phyloP scores from a whole-genome alignment of 2,113 vertebrate species.

The Asarcornis scutulata region DNA sequence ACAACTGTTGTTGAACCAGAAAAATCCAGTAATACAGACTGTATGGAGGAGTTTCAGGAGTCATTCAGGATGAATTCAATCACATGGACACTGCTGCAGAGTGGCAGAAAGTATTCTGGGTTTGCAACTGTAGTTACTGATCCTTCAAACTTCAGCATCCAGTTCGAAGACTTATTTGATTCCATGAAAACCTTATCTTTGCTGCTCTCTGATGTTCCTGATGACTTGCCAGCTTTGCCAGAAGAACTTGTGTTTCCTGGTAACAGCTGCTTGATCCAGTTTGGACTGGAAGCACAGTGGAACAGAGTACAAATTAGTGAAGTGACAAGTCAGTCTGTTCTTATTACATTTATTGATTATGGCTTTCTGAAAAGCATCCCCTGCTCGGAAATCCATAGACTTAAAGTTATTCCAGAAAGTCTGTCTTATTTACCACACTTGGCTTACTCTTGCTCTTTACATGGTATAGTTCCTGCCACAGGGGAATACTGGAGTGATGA shows the following conservation, averaged over 20 bases:
- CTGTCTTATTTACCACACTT: conserved; percentile 76
- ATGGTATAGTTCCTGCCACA: conserved; percentile 72
- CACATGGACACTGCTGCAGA: conserved; percentile 64
- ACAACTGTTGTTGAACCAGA: background rate
- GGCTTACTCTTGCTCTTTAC: conserved; percentile 79
- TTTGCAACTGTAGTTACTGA: conserved; percentile 76
- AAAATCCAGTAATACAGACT: background rate
- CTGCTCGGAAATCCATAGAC: conserved; percentile 58
- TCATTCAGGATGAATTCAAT: conserved; percentile 17
- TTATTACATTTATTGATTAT: conserved; percentile 82
- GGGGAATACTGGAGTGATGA: conserved; percentile 81
- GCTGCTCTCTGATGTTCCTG: conserved; percentile 77
- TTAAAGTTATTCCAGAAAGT: conserved; percentile 79
- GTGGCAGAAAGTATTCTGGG: conserved; percentile 67
- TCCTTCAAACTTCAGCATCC: conserved; percentile 83
- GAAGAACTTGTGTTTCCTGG: conserved; percentile 73
- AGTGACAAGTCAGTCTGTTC: conserved; percentile 54
- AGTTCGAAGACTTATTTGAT: conserved; percentile 78
- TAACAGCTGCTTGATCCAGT: conserved; percentile 78
- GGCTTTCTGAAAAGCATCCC: conserved; percentile 75
- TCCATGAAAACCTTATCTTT: conserved; percentile 73
- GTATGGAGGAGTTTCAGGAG: background rate
- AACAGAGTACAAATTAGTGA: conserved; percentile 83
- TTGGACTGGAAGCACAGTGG: conserved; percentile 76
- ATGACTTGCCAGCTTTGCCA: conserved; percentile 70